Base-by-base conservation (phyloP, 2,888 invertebrate species). In the Agrilus cyanescens region DNA sequence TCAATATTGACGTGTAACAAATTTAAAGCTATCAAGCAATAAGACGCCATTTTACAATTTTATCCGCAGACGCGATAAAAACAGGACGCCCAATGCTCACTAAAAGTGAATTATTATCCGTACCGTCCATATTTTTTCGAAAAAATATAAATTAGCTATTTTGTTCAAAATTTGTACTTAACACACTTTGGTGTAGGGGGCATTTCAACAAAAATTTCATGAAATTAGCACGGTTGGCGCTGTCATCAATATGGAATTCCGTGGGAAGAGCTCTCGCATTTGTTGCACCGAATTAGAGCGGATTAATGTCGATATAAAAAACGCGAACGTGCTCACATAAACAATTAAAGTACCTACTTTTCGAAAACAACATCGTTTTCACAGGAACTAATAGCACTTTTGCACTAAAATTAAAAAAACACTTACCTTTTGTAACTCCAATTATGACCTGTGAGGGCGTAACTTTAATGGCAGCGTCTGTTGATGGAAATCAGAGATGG, bases 221-320 rank as follows among this genome's bases (percentile, higher is more conserved):
- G 69, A 72, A 75, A 74, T 76, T 73, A 75, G 75, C 76, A 76
- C 75, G 67, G 75, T 71, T 72, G 75, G 76, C 76, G 76, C 76
- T 76, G 76, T 71, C 74, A 74, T 75, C 75, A 75, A 73, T 68
- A 72, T 72, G 72, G 70, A 67, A 67, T 59, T 60, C 44, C 43
- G 49, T 51, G 48, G 45, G 53, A 57, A 55, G 59, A 57, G 58
- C 52, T 50, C 57, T 51, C 41, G 45, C 44, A 42, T 42, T 25
- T 10, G 25, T 25, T 25, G 25, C 25, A 25, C 10, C 25, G 10
- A 25, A 25, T 25, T 25, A 25, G 25, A 10, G 25, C 25, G 25
- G 25, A 25, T 25, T 25, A 25, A 25, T 1, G 10, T 10, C 25
- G 25, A 25, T 25, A 25, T 5, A 10, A 25, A 25, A 25, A 25